Base-by-base conservation (phyloP, 1,140 invertebrate genomes). In the Ephestia elutella region DNA sequence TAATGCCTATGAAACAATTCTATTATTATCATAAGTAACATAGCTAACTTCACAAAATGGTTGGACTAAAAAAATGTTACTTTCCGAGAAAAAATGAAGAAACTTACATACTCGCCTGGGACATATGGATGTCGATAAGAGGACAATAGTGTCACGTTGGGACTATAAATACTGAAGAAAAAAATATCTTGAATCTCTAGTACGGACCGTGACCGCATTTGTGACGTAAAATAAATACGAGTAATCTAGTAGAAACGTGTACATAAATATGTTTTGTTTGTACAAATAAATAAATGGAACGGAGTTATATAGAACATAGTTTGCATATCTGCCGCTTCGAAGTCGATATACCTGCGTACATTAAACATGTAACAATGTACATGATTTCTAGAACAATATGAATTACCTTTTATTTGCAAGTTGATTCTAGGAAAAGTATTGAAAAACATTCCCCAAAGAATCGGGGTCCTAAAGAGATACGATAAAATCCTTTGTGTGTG, bases 171-270 rank as follows among this genome's bases (percentile, higher is more conserved):
- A 44, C 38, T 4, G 15, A 2, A 11, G 32, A n/a, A 44, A 44
- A 44, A 15, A 44, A 44, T 44, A 44, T 44, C 38, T 44, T 2
- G 38, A 44, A 44, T 44, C 38, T 44, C 38, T 44, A 44, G 38
- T 15, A 44, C 1, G 38, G 38, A 15, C n/a, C n/a, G 38, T 32
- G 30, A 32, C 38, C 38, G 15, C 13, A 2, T 44, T 44, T 44
- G 3, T 17, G n/a, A n/a, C n/a, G 15, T 44, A 44, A 44, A 17
- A 44, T 44, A 44, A 44, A 44, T 44, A 44, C 38, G 38, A 44
- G 38, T 44, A 44, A 44, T 44, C 38, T 44, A 44, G 38, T 44
- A 35, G 13, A 2, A 35, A 44, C 38, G 2, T 44, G 7, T 10
- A n/a, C 38, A 44, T 10, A 44, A 1, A 44, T 4, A 15, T 44